phyloP scores from a whole-genome alignment of 2,888 invertebrate species.

The Tenthredo distinguenda region DNA sequence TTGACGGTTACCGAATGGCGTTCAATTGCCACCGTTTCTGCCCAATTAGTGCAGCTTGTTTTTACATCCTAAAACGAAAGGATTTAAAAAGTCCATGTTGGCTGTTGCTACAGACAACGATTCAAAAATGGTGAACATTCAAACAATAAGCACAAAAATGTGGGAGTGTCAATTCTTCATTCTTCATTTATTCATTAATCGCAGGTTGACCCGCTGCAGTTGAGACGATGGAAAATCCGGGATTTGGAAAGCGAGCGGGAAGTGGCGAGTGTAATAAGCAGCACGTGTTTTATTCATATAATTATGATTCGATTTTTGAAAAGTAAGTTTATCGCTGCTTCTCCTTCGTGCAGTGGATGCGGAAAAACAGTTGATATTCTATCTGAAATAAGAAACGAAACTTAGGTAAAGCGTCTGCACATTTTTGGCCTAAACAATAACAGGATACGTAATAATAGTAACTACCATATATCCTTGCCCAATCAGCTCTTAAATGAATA shows the following conservation, averaged over 20 bases:
- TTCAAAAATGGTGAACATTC: background rate
- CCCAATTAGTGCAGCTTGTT: background rate
- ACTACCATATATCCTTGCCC: background rate
- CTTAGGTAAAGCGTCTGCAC: constrained; percentile 42
- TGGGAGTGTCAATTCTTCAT: background rate
- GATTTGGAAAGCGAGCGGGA: constrained; percentile 8
- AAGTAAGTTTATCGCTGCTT: constrained; percentile 10
- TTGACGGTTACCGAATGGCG: background rate
- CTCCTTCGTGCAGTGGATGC: constrained; percentile 24
- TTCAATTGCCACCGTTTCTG: background rate
- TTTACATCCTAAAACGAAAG: background rate
- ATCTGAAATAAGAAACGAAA: constrained; percentile 45
- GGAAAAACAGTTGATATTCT: constrained; percentile 40
- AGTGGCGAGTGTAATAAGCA: constrained; percentile 18
- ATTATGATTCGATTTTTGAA: constrained; percentile 4
- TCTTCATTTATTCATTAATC: background rate
- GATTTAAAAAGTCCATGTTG: background rate
- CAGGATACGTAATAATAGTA: constrained; percentile 12
- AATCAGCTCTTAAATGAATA: background rate
- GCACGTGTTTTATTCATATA: constrained; percentile 25
- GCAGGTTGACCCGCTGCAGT: background rate
- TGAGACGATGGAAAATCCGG: background rate
- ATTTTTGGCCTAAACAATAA: background rate
- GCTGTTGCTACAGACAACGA: background rate
- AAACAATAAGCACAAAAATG: background rate